A percentile compares a stretch with the other conserved stretches of the same genome.
phyloP scores from a whole-genome alignment of 1,140 invertebrate genomes.

The Brachionus koreanus region DNA sequence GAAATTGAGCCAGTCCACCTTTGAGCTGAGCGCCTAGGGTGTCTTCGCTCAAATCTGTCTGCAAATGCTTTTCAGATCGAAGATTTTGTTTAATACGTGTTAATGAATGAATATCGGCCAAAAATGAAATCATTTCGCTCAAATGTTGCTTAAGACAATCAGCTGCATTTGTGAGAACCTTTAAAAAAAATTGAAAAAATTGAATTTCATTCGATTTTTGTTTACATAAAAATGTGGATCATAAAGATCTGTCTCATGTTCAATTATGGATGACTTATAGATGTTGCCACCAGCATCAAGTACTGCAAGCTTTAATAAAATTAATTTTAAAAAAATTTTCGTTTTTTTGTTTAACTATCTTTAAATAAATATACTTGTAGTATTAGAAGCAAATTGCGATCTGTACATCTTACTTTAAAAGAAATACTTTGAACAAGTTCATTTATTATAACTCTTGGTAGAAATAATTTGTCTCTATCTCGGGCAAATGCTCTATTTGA shows the following conservation, averaged over 20 bases:
- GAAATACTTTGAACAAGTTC: slow-evolving; percentile 91
- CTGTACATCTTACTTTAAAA: slow-evolving; percentile 86
- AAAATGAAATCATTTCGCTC: slow-evolving; percentile 87
- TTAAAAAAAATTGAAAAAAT: slow-evolving; percentile 33
- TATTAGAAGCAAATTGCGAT: slow-evolving; percentile 85
- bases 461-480: slow-evolving; percentile 85
- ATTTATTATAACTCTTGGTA: slow-evolving; percentile 82
- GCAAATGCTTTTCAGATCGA: slow-evolving; percentile 42
- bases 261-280: slow-evolving; percentile 23
- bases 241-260: slow-evolving; percentile 36
- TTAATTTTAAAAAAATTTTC: neutral
- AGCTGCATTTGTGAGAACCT: slow-evolving; percentile 73
- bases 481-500: slow-evolving; percentile 77
- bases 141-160: slow-evolving; percentile 88
- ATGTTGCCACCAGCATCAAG: slow-evolving; percentile 75
- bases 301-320: slow-evolving; percentile 58
- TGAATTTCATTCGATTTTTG: neutral
- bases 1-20: slow-evolving; percentile 86
- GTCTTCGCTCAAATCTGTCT: slow-evolving; percentile 65
- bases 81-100: slow-evolving; percentile 83
- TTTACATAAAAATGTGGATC: slow-evolving; percentile 43
- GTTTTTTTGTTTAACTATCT: too few species aligned
- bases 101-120: slow-evolving; percentile 90
- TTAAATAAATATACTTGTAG: slow-evolving; percentile 67
- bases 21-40: slow-evolving; percentile 89